phyloP scores from a whole-genome alignment of 1,140 invertebrate genomes.

The Nomia melanderi region DNA sequence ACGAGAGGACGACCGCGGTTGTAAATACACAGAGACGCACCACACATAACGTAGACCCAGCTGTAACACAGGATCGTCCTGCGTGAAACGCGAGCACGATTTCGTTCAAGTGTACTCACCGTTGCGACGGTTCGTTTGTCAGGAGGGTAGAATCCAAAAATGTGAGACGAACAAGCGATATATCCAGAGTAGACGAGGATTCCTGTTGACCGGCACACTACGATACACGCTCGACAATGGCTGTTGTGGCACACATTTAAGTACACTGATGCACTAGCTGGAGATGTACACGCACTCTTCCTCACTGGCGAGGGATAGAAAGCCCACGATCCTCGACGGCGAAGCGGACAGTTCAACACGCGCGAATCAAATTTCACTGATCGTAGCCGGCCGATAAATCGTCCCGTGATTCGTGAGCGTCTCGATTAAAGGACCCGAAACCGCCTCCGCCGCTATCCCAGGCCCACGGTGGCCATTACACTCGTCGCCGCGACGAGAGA shows the following conservation, averaged over 20 bases:
- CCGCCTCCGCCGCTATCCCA: slow-evolving; percentile 38
- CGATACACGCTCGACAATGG: slow-evolving; percentile 64
- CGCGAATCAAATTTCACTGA: slow-evolving; percentile 25
- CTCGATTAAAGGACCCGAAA: slow-evolving; percentile 10
- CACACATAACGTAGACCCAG: not conserved
- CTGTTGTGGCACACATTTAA: slow-evolving; percentile 59
- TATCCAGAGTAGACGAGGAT: slow-evolving; percentile 33
- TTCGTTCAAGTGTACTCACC: slow-evolving; percentile 26
- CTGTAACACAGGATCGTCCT: not conserved
- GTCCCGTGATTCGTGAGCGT: slow-evolving; percentile 1
- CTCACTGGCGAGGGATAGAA: slow-evolving; percentile 39
- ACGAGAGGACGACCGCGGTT: not conserved
- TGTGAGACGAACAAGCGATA: slow-evolving; percentile 21
- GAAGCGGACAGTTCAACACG: slow-evolving; percentile 34
- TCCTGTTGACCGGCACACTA: slow-evolving; percentile 50
- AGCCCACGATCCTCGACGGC: slow-evolving; percentile 22
- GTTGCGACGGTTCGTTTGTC: slow-evolving; percentile 1
- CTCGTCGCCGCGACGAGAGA: slow-evolving; percentile 53
- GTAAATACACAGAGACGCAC: not conserved
- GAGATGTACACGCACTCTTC: slow-evolving; percentile 57
- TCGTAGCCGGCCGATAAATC: not conserved
- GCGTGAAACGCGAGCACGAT: not conserved
- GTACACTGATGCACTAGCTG: slow-evolving; percentile 60
- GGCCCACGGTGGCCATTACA: slow-evolving; percentile 59
- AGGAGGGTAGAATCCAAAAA: slow-evolving; percentile 44